Evolutionary conservation across 2,797 vertebrate species (phyloP), one percentile per base, ranked within the genome.

Genomic region (Pterois miles): DNA sequence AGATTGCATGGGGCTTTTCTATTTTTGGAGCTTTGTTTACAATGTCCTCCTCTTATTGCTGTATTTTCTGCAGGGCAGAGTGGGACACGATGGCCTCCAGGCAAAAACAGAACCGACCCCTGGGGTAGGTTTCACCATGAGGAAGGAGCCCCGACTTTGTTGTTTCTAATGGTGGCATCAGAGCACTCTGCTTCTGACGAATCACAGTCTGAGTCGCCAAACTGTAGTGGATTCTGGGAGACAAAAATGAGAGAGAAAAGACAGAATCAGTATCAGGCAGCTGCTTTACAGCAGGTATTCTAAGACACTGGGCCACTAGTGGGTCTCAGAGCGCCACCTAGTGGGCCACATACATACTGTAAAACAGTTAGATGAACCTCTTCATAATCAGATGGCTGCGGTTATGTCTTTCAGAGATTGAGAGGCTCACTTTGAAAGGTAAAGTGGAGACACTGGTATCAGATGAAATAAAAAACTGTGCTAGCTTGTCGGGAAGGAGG

Each of bases 141-240:
- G 82, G 98, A 97, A 60, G 97, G 97, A 76, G 95, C 96, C 81
- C 96, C 96, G 50, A 94, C 96, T 88, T 97, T 97, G 94, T 96
- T 98, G 96, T 97, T 98, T 93, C 97, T 96, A 77, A 99, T 97
- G 0, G 98, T 99, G 92, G 97, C 96, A 75, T 99, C 98, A 1
- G 98, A 99, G 92, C 98, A 98, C 82, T 99, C 98, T 0, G 97
- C 98, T 68, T 99, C 98, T 1, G 98, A 99, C 11, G 98, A 95
- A 90, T 99, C 98, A 68, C 97, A 97, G 93, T 98, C 98, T 0
- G 97, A 98, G 85, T 98, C 97, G 71, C 95, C 96, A 88, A 98
- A 98, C 93, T 97, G 97, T 46, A 96, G 92, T 4, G 97, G 96
- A 91, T 98, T 99, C 98, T 99, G 93, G 67, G 54, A 31, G 64